A percentile compares a stretch with the other conserved stretches of the same genome.
phyloP scores from a whole-genome alignment of 2,113 vertebrate species.

The Nesogale talazaci region DNA sequence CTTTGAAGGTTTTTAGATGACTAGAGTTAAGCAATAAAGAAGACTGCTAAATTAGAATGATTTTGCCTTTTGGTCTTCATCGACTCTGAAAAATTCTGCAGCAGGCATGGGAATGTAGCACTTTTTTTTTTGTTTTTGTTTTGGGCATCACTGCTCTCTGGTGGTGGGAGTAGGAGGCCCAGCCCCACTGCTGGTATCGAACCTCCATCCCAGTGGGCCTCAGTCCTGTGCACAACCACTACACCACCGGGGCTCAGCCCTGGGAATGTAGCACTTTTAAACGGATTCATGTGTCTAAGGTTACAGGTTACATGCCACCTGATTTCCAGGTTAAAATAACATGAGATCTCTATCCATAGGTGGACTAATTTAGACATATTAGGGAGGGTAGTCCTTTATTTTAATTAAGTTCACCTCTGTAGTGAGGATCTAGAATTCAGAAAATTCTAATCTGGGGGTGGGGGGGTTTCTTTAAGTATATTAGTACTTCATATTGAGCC shows the following conservation, averaged over 20 bases:
- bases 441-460: neutral
- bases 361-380: no score
- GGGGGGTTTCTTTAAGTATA: neutral
- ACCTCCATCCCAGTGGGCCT: no score
- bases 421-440: neutral
- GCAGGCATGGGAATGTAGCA: accelerated
- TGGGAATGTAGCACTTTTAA: neutral
- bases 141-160: no score
- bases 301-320: neutral
- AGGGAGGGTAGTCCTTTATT: no score
- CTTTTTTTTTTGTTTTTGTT: no score
- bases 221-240: no score
- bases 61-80: neutral
- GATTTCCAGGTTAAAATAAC: neutral
- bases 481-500: conserved; percentile 6
- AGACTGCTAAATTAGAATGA: neutral
- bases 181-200: no score
- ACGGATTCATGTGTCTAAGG: neutral
- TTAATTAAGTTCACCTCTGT: neutral
- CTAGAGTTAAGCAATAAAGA: neutral
- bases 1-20: neutral
- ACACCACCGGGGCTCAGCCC: no score
- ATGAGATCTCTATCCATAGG: neutral
- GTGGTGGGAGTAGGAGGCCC: no score
- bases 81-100: no score